Evolutionary conservation across 2,797 vertebrate genomes (phyloP).

Genomic region (Pseudomugil gertrudae): DNA sequence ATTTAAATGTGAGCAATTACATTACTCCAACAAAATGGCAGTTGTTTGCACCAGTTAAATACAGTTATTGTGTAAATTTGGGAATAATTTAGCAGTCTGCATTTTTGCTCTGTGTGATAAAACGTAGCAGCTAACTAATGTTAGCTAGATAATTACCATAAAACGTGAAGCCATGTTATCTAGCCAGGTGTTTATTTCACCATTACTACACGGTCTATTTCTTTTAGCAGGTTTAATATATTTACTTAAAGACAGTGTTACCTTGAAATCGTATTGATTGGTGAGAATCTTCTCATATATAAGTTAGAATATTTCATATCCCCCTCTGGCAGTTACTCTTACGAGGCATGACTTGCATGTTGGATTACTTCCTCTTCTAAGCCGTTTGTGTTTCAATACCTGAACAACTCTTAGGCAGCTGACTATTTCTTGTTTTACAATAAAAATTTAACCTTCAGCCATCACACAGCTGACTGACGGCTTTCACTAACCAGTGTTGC

Average conservation of each 20-base stretch:
- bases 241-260: not conserved
- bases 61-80: not conserved
- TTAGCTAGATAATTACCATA: not conserved
- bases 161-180: no score
- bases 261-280: not conserved
- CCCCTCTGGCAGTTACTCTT: no score
- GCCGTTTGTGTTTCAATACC: not conserved
- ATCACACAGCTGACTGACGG: not conserved
- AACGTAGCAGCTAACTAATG: not conserved
- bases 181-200: not conserved
- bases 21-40: no score
- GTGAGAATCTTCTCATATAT: not conserved
- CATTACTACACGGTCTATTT: not conserved
- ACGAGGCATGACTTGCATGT: no score
- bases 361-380: no score
- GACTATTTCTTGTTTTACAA: not conserved
- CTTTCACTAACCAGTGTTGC: not conserved
- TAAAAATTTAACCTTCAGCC: no score
- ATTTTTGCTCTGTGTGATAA: no score
- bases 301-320: not conserved
- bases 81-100: not conserved
- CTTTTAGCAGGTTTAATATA: not conserved
- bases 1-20: no score
- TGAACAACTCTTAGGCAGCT: not conserved
- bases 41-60: not conserved